phyloP scores from a whole-genome alignment of 23 tunicate genomes.

The Halocynthia roretzi region DNA sequence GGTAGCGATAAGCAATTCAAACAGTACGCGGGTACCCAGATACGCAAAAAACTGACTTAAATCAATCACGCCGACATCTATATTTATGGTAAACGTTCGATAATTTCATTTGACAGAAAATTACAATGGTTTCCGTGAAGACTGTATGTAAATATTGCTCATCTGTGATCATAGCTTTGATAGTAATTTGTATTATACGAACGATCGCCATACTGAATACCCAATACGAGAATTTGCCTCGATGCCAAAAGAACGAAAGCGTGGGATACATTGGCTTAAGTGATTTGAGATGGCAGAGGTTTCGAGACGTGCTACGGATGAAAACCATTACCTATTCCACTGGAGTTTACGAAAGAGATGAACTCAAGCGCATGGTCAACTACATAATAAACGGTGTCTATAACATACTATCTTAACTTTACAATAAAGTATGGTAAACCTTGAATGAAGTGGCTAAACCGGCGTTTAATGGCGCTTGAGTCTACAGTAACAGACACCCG shows the following conservation, averaged over 20 bases:
- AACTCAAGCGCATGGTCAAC: neutral
- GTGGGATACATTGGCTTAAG: neutral
- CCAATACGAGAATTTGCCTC: neutral
- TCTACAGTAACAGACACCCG: too few relatives aligned
- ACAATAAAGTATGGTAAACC: too few relatives aligned
- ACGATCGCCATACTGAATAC: neutral
- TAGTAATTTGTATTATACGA: neutral
- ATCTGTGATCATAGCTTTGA: neutral
- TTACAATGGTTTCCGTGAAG: too few relatives aligned
- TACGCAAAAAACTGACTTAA: too few relatives aligned
- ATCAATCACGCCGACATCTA: too few relatives aligned
- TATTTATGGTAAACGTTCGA: too few relatives aligned
- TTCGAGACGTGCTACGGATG: constrained; percentile 6
- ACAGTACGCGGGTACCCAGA: too few relatives aligned
- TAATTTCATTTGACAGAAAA: too few relatives aligned
- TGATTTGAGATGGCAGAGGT: neutral
- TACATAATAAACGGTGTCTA: neutral
- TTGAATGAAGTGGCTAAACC: too few relatives aligned
- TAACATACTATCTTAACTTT: neutral
- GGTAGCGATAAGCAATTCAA: too few relatives aligned
- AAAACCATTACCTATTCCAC: neutral
- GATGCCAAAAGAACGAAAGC: neutral
- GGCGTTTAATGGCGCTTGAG: too few relatives aligned
- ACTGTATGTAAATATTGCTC: neutral
- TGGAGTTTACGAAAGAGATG: neutral